phyloP scores from a whole-genome alignment of 2,113 vertebrate genomes.

The Callospermophilus lateralis region DNA sequence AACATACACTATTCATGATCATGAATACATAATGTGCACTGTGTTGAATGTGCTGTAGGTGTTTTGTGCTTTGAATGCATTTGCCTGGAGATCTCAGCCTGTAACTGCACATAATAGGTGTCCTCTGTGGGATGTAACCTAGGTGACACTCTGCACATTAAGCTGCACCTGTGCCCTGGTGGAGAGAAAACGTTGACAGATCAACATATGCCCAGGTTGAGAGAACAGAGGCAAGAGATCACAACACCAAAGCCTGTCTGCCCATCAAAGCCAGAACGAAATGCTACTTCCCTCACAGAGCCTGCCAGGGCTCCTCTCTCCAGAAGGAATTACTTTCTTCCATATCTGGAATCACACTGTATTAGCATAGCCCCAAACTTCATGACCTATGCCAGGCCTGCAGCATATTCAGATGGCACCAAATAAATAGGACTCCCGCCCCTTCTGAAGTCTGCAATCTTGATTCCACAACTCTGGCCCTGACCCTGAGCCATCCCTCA shows the following conservation, averaged over 20 bases:
- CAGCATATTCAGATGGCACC: not conserved
- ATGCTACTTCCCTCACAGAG: not conserved
- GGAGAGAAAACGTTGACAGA: not conserved
- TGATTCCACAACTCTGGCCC: not conserved
- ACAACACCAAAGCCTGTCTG: too few relatives aligned
- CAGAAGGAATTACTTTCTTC: not conserved
- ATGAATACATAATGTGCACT: not conserved
- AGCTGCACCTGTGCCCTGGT: conserved; percentile 64
- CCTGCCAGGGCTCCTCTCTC: not conserved
- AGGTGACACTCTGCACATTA: conserved; percentile 54
- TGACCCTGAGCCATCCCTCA: not conserved
- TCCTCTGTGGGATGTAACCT: conserved; percentile 71
- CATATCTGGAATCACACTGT: not conserved
- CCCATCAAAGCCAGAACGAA: not conserved
- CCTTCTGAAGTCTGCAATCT: not conserved
- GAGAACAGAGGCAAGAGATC: accelerated
- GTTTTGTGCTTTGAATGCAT: conserved; percentile 51
- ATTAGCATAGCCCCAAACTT: not conserved
- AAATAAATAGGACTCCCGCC: not conserved
- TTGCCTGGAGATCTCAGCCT: not conserved
- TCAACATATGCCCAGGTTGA: not conserved
- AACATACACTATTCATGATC: conserved; percentile 1
- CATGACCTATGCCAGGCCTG: not conserved
- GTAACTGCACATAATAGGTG: conserved; percentile 14
- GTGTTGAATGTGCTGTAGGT: not conserved